Evolutionary conservation across 2,797 vertebrate genomes (phyloP).

Genomic region (Benthosema pterotum): DNA sequence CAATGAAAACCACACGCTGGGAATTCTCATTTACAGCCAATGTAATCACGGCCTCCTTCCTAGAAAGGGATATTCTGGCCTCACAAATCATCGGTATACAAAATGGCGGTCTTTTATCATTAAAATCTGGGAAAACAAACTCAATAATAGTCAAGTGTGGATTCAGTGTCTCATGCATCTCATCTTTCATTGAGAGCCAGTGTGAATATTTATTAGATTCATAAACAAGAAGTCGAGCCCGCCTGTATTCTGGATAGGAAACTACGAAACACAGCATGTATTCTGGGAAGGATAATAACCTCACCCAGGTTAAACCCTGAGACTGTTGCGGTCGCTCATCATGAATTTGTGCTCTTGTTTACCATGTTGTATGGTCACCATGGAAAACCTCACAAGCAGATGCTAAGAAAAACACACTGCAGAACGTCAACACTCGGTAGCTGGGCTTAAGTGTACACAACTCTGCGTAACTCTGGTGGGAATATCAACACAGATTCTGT

Average conservation of each 20-base stretch:
- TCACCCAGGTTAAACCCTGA: slow-evolving; percentile 5
- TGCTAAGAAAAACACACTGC: too few species aligned
- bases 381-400: background rate
- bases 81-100: too few species aligned
- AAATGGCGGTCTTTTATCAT: background rate
- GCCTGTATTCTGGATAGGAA: background rate
- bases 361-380: too few species aligned
- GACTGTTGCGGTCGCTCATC: slow-evolving; percentile 2
- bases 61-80: background rate
- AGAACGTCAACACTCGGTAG: too few species aligned
- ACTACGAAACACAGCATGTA: background rate
- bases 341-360: too few species aligned
- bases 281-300: background rate
- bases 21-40: background rate
- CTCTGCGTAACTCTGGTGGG: too few species aligned
- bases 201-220: background rate
- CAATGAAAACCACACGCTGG: background rate
- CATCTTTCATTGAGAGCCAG: background rate
- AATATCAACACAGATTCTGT: too few species aligned
- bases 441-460: too few species aligned
- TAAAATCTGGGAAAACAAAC: background rate
- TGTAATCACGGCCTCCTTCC: slow-evolving; percentile 11
- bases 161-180: slow-evolving; percentile 3
- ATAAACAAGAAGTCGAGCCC: background rate
- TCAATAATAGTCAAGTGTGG: background rate